These are phyloP conservation scores for Coregonus clupeaformis DNA, from an alignment of 2,113 vertebrate genomes.

Conservation along the genomic window DNA sequence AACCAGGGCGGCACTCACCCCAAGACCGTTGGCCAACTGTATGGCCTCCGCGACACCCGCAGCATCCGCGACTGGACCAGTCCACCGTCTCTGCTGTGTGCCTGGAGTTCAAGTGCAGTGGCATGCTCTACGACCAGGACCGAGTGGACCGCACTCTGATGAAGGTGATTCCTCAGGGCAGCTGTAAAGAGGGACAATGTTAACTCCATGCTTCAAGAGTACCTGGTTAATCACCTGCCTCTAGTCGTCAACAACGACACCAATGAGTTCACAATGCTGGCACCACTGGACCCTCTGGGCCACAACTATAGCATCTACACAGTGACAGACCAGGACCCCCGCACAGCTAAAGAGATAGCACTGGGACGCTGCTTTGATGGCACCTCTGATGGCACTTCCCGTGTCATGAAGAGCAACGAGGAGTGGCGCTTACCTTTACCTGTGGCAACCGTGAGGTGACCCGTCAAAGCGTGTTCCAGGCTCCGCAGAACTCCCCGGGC, in stretches of 20 bases:
- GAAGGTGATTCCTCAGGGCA: conserved; percentile 91
- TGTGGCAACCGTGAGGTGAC: conserved; percentile 80
- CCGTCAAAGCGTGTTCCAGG: conserved; percentile 84
- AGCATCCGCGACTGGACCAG: conserved; percentile 84
- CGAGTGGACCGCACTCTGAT: conserved; percentile 91
- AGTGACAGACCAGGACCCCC: conserved; percentile 93
- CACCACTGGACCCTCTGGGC: conserved; percentile 91
- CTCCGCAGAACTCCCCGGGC: conserved; percentile 72
- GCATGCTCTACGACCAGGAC: conserved; percentile 95
- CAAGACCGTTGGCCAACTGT: conserved; percentile 87
- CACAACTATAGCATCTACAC: conserved; percentile 99
- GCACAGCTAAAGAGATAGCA: conserved; percentile 92
- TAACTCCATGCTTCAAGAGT: conserved; percentile 91
- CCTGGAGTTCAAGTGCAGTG: conserved; percentile 96
- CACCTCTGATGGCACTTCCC: conserved; percentile 87
- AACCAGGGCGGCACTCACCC: conserved; percentile 97
- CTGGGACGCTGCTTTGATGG: conserved; percentile 96
- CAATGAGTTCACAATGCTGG: conserved; percentile 95
- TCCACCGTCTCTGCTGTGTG: conserved; percentile 83
- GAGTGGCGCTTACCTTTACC: conserved; percentile 87
- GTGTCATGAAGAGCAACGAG: conserved; percentile 88
- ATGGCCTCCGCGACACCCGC: conserved; percentile 89
- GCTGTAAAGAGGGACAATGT: conserved; percentile 85
- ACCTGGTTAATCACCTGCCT: conserved; percentile 94
- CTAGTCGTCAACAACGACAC: conserved; percentile 94